Evolutionary conservation across 2,888 invertebrate species (phyloP).

Genomic region (Pemphredon lugubris): DNA sequence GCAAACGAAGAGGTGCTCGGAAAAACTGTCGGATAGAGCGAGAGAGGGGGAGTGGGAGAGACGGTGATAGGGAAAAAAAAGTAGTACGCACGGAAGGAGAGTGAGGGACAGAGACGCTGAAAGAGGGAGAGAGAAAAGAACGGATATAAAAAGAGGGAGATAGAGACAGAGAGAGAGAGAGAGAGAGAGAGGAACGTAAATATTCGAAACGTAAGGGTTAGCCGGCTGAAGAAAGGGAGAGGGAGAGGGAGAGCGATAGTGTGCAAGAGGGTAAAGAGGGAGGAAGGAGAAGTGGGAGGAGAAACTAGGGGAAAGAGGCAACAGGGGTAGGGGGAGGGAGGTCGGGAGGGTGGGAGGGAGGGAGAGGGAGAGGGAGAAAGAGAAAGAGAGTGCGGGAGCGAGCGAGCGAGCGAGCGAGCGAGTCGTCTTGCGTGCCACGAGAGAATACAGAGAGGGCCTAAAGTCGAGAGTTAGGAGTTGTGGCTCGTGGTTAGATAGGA

Average conservation of each 20-base stretch:
- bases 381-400: constrained; percentile 34
- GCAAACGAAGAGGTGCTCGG: not conserved
- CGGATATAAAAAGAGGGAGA: not conserved
- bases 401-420: constrained; percentile 32
- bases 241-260: constrained; percentile 1
- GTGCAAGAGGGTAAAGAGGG: constrained; percentile 2
- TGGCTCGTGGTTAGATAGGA: constrained; percentile 79
- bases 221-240: constrained; percentile 1
- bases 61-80: not conserved
- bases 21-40: not conserved
- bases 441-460: constrained; percentile 57
- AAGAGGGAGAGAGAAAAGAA: constrained; percentile 14
- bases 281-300: constrained; percentile 13
- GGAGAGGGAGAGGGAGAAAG: constrained; percentile 29
- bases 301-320: constrained; percentile 10
- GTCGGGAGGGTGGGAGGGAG: constrained; percentile 23
- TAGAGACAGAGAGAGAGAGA: not conserved
- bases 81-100: not conserved
- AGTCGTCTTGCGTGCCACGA: constrained; percentile 53
- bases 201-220: not conserved
- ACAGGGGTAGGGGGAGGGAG: constrained; percentile 17
- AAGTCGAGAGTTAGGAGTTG: constrained; percentile 75
- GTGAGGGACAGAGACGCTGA: constrained; percentile 8
- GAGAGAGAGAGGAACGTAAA: not conserved
- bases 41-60: too few species aligned